A percentile compares a stretch with the other conserved stretches of the same genome.
Conservation (phyloP, 2,797 vertebrate genomes). For the Malurus splendens region DNA sequence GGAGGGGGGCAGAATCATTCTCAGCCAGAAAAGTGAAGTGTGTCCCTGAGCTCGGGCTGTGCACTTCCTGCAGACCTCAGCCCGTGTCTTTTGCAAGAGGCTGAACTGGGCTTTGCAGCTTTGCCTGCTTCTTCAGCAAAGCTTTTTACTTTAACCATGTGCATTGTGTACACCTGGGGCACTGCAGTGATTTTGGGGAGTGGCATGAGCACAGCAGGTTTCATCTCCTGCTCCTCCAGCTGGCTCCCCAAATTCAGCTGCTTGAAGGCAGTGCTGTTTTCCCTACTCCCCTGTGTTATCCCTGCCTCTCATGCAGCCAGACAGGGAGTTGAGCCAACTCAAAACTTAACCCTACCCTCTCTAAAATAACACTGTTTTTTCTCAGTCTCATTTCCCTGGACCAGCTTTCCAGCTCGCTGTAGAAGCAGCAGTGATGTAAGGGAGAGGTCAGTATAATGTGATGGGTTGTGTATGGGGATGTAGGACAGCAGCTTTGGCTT, state of each 20-base stretch:
- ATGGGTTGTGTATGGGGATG: background rate
- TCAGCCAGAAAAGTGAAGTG: background rate
- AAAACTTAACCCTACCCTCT: conserved; percentile 29
- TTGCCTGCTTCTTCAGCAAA: background rate
- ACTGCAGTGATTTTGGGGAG: background rate
- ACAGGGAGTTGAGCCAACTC: conserved; percentile 4
- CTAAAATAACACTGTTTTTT: background rate
- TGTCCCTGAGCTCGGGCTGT: background rate
- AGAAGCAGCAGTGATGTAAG: background rate
- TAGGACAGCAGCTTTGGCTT: background rate
- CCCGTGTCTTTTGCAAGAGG: background rate
- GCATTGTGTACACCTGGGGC: background rate
- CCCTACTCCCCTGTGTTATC: background rate
- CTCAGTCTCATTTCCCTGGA: background rate
- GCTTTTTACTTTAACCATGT: background rate
- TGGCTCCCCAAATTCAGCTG: background rate
- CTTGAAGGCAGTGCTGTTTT: conserved; percentile 21
- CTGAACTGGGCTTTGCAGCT: fast-evolving
- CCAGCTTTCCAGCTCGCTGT: background rate
- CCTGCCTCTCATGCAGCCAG: conserved; percentile 6
- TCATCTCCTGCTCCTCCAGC: conserved; percentile 1
- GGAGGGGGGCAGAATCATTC: background rate
- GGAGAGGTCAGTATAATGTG: background rate
- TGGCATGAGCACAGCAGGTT: background rate
- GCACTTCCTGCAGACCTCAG: background rate